Conservation (phyloP, 1,140 invertebrate species). For the Yoshiicerus persimilis region DNA sequence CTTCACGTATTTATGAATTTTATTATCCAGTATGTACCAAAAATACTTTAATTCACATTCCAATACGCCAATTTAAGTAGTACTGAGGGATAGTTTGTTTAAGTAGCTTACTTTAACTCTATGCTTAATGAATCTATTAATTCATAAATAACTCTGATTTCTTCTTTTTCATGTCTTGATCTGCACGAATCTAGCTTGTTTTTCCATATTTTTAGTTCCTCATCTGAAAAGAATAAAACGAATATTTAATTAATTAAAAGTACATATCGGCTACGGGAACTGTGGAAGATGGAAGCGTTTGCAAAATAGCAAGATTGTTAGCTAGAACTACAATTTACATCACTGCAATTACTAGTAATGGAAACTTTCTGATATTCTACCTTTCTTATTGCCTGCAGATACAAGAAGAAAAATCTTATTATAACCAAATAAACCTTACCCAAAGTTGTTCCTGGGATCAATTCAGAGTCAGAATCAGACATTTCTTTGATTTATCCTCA, state of each 20-base stretch:
- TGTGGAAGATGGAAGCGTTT: too few relatives aligned
- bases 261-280: not conserved
- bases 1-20: not conserved
- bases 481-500: too few relatives aligned
- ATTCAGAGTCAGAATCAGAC: not conserved
- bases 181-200: not conserved
- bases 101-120: not conserved
- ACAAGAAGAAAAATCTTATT: too few relatives aligned
- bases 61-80: not conserved
- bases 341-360: too few relatives aligned
- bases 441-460: not conserved
- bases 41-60: not conserved
- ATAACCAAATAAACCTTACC: too few relatives aligned
- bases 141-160: not conserved
- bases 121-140: conserved; percentile 2
- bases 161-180: not conserved
- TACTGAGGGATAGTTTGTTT: not conserved
- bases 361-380: too few relatives aligned
- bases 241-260: not conserved
- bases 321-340: not conserved
- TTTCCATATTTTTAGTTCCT: not conserved
- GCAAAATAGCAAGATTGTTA: not conserved
- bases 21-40: not conserved
- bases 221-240: not conserved
- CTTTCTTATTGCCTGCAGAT: too few relatives aligned